Base-by-base conservation (phyloP, 2,888 invertebrate genomes). In the Vannuccia rotundouncinata region DNA sequence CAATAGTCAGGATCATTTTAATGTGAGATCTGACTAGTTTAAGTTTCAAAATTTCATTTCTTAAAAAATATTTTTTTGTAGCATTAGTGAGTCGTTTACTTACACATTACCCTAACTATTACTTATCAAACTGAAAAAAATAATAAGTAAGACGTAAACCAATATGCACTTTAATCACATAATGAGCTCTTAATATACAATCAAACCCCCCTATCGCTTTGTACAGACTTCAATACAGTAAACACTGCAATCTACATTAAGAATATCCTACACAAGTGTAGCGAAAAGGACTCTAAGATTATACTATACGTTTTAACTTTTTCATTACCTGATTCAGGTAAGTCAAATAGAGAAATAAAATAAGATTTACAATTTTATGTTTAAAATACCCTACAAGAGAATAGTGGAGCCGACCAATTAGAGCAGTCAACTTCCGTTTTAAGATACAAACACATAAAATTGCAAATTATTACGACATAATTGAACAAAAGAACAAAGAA, bases 121-220 rank as follows among this genome's bases (percentile, higher is more conserved):
- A n/a, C n/a, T n/a, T n/a, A n/a, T n/a, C n/a, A n/a, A n/a, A n/a
- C n/a, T n/a, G n/a, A n/a, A n/a, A n/a, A n/a, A n/a, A n/a, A n/a
- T n/a, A n/a, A n/a, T n/a, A n/a, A n/a, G n/a, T n/a, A n/a, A n/a
- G n/a, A n/a, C n/a, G 45, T 17, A 17, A 45, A 45, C 45, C 45
- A 45, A 45, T 10, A 17, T 17, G 10, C 17, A 5, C 17, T 45
- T 45, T 45, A 45, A 45, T 45, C 45, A 45, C 45, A 66, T 66
- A 66, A 66, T 66, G 66, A n/a, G 10, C 66, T 66, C 25, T n/a
- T 66, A 66, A 66, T 66, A 66, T 66, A 66, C 66, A 66, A 66
- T 27, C n/a, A 5, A 66, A 66, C 66, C 66, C 66, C 66, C 2
- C 25, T 27, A 66, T 66, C 25, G 25, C 10, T 66, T 66, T 66